phyloP scores from a whole-genome alignment of 1,140 invertebrate genomes.

The Brachionus koreanus region DNA sequence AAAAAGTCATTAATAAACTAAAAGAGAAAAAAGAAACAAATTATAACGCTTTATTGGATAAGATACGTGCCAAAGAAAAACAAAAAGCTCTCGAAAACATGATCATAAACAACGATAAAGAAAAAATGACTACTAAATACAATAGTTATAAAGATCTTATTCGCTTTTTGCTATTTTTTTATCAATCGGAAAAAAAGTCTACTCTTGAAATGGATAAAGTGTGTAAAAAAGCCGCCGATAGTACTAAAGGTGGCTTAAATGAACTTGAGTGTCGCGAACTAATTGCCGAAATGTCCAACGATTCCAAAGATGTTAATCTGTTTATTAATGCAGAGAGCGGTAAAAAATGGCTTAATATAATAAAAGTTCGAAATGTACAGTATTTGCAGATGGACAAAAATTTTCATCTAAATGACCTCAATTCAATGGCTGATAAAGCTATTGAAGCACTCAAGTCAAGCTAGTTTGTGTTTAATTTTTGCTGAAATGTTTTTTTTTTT shows the following conservation, averaged over 20 bases:
- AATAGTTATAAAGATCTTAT: neutral
- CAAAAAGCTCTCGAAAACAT: conserved; percentile 30
- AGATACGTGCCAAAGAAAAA: conserved; percentile 36
- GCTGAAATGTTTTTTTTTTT: conserved; percentile 12
- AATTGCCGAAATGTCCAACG: neutral
- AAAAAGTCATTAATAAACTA: conserved; percentile 16
- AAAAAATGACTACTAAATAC: conserved; percentile 10
- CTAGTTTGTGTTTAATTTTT: neutral
- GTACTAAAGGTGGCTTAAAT: neutral
- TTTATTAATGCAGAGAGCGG: neutral
- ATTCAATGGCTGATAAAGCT: neutral
- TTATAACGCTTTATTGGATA: conserved; percentile 27
- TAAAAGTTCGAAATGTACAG: conserved; percentile 16
- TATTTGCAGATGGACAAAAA: conserved; percentile 39
- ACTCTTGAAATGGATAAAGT: conserved; percentile 40
- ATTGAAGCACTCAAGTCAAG: neutral
- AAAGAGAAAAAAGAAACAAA: conserved; percentile 39
- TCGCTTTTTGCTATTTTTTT: conserved; percentile 27
- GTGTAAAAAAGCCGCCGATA: conserved; percentile 1
- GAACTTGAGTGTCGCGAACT: conserved; percentile 13
- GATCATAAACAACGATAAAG: conserved; percentile 31
- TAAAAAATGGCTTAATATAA: conserved; percentile 40
- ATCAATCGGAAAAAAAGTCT: conserved; percentile 43
- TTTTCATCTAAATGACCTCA: conserved; percentile 23
- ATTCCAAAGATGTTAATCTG: neutral